Conservation (phyloP, 2,888 invertebrate genomes). For the Aleiodes leptofemur region DNA sequence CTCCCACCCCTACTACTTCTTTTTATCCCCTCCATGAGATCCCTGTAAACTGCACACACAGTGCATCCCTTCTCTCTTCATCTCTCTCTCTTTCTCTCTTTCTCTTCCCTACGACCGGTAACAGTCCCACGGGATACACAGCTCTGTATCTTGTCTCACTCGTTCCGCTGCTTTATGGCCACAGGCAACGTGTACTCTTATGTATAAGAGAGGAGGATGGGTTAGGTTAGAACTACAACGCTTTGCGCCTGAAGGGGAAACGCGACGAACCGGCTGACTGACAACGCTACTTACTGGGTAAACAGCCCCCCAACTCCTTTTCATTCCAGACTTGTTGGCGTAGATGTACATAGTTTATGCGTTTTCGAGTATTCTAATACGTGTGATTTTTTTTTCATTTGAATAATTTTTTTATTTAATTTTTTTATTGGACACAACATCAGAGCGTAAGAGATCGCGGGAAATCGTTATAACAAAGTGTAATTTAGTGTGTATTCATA, state of each 20-base stretch:
- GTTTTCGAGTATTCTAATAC: constrained; percentile 25
- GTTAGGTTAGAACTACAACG: constrained; percentile 24
- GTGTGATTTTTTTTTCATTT: constrained; percentile 1
- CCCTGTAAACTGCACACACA: not conserved
- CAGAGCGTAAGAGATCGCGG: no score
- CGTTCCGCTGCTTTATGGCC: constrained; percentile 26
- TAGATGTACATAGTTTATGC: constrained; percentile 24
- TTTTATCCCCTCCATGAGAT: constrained; percentile 55
- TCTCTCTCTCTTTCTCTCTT: not conserved
- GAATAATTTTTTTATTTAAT: not conserved
- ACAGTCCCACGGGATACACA: constrained; percentile 25
- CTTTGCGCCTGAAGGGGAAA: constrained; percentile 38
- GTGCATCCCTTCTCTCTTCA: constrained; percentile 9
- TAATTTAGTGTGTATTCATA: no score
- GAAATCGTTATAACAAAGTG: no score
- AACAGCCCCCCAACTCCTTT: constrained; percentile 62
- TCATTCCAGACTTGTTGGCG: constrained; percentile 43
- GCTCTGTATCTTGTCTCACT: constrained; percentile 28
- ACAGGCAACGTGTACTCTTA: constrained; percentile 5
- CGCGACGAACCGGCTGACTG: constrained; percentile 63
- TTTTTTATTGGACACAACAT: no score
- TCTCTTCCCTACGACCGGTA: not conserved
- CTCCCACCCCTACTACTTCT: constrained; percentile 53
- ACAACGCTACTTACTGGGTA: constrained; percentile 68
- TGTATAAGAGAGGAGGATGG: constrained; percentile 1